A percentile compares a stretch with the other conserved stretches of the same genome.
Evolutionary conservation across 2,797 vertebrate genomes (phyloP).

Genomic region (Helicolenus hilgendorfi): DNA sequence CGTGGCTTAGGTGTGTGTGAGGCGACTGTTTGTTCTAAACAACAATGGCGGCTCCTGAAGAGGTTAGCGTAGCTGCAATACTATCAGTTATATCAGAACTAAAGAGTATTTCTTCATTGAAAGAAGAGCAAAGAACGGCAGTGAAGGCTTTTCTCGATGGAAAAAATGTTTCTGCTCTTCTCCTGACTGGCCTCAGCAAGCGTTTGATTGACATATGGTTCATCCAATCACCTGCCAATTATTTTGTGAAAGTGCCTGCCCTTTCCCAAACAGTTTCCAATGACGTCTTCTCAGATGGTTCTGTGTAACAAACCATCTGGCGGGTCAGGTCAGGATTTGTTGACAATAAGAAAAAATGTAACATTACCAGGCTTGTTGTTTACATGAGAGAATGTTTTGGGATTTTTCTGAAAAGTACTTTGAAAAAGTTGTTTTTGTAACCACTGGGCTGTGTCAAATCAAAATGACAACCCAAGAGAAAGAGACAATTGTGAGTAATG

Average conservation of each 20-base stretch:
- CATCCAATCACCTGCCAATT: background rate
- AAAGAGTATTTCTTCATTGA: background rate
- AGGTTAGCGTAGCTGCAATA: background rate
- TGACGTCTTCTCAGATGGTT: background rate
- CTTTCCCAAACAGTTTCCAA: background rate
- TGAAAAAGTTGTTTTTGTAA: slow-evolving; percentile 5
- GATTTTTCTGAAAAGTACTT: slow-evolving; percentile 2
- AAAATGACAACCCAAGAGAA: slow-evolving; percentile 9
- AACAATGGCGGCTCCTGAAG: background rate
- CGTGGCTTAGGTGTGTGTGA: background rate
- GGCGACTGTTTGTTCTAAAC: background rate
- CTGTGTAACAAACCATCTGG: background rate
- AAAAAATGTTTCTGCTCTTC: background rate
- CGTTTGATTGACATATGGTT: background rate
- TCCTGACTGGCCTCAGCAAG: background rate
- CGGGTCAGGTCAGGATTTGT: background rate
- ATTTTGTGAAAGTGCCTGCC: background rate
- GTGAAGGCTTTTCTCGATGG: background rate
- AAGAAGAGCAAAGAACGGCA: background rate
- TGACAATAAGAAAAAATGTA: background rate
- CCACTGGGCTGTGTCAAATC: background rate
- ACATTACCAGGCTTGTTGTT: background rate
- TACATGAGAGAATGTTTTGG: background rate
- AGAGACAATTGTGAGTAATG: slow-evolving; percentile 4
- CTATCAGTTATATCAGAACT: background rate